phyloP scores from a whole-genome alignment of 2,888 invertebrate species.

The Altica lythri region DNA sequence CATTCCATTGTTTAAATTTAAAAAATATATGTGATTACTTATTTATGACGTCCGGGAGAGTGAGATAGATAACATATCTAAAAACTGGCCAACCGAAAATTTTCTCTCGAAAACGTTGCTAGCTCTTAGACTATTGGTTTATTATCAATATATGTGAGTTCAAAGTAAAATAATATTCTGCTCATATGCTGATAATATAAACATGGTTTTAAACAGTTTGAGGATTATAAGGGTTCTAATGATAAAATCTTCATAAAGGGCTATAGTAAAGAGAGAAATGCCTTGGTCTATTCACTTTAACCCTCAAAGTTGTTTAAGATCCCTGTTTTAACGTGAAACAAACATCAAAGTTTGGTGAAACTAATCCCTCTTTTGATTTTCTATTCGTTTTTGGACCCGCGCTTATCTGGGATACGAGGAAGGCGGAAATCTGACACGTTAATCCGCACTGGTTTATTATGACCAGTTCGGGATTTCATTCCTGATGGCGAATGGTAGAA shows the following conservation, averaged over 20 bases:
- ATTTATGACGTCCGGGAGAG: no score
- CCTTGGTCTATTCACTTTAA: conserved; percentile 15
- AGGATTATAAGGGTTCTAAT: conserved; percentile 1
- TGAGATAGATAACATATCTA: no score
- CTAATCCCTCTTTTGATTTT: conserved; percentile 27
- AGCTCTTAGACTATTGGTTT: no score
- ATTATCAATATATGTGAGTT: no score
- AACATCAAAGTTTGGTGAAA: conserved; percentile 26
- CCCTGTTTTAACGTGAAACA: conserved; percentile 20
- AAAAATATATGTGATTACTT: no score
- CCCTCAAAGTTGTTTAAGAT: conserved; percentile 18
- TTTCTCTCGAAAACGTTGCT: no score
- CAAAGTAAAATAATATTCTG: no score
- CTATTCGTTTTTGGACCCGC: conserved; percentile 23
- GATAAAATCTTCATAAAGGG: conserved; percentile 2
- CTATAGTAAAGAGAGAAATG: not conserved
- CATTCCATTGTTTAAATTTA: no score
- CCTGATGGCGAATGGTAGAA: conserved; percentile 37
- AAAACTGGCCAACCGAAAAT: no score
- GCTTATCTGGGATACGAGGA: conserved; percentile 22
- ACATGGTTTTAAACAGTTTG: not conserved
- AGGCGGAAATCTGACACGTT: conserved; percentile 30
- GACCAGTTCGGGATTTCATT: conserved; percentile 35
- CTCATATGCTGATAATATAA: no score
- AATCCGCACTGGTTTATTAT: conserved; percentile 36